These are phyloP conservation scores for Chiroxiphia lanceolata DNA, from an alignment of 2,797 vertebrate species.

Conservation along the genomic window DNA sequence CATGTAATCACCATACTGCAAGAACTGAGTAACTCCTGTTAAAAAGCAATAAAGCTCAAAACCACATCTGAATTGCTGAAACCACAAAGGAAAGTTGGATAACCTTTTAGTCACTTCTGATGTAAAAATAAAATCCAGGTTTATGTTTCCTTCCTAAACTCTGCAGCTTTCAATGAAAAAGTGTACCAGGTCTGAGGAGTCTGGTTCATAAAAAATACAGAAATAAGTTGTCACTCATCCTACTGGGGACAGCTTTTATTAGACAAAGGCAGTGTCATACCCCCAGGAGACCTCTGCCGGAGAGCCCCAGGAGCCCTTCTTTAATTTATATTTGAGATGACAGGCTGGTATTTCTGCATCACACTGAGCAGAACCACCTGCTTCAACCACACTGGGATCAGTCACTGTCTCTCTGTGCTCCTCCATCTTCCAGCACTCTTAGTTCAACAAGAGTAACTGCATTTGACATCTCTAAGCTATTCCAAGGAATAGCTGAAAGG, in stretches of 20 bases:
- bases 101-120: background rate
- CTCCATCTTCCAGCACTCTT: background rate
- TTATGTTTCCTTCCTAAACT: background rate
- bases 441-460: background rate
- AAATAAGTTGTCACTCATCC: constrained; percentile 17
- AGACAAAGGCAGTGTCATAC: background rate
- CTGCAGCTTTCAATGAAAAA: background rate
- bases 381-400: background rate
- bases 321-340: constrained; percentile 38
- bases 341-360: constrained; percentile 10
- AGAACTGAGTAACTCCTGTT: background rate
- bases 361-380: background rate
- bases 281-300: background rate
- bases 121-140: background rate
- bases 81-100: background rate
- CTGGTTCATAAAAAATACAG: background rate
- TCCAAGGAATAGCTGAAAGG: background rate
- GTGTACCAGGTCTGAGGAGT: background rate
- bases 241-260: background rate
- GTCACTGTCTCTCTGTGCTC: background rate
- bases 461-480: background rate
- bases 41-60: background rate
- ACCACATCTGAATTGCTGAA: background rate
- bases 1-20: background rate
- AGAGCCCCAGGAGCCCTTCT: background rate